Conservation (phyloP, 2,797 vertebrate genomes). For the Danio albolineatus region DNA sequence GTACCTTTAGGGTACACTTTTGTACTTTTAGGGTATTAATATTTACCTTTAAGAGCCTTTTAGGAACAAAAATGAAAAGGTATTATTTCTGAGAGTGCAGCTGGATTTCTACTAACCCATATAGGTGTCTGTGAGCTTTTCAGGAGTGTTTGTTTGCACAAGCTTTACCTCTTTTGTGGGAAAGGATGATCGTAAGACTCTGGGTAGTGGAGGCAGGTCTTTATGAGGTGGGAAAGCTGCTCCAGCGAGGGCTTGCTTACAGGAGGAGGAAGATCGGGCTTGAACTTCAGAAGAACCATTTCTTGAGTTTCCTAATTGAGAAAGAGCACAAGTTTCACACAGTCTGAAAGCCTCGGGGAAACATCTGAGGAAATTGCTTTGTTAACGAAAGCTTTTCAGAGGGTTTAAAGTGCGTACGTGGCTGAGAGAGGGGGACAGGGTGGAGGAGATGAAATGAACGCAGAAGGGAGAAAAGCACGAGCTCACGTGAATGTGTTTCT, state of each 20-base stretch:
- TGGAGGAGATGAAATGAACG: not conserved
- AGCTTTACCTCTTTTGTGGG: constrained; percentile 84
- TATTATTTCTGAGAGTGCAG: too few relatives aligned
- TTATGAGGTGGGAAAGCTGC: constrained; percentile 92
- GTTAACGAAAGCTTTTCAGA: not conserved
- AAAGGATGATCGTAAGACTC: constrained; percentile 91
- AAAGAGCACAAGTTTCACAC: not conserved
- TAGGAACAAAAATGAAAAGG: too few relatives aligned
- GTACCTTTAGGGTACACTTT: too few relatives aligned
- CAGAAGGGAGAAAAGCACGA: constrained; percentile 13
- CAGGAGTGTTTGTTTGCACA: constrained; percentile 28
- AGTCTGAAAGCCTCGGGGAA: constrained; percentile 6
- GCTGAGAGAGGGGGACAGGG: not conserved
- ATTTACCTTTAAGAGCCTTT: too few relatives aligned
- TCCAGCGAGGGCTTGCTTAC: constrained; percentile 82
- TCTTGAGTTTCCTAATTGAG: constrained; percentile 88
- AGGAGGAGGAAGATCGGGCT: constrained; percentile 82
- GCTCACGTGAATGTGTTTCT: constrained; percentile 38
- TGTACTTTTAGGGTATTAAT: too few relatives aligned
- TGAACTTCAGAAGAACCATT: constrained; percentile 90
- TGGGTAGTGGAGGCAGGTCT: constrained; percentile 92
- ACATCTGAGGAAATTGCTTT: not conserved
- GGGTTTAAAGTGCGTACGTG: not conserved
- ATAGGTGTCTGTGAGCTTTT: constrained; percentile 12
- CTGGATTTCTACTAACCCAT: constrained; percentile 13